Evolutionary conservation across 2,113 vertebrate species (phyloP).

Genomic region (Castor canadensis): DNA sequence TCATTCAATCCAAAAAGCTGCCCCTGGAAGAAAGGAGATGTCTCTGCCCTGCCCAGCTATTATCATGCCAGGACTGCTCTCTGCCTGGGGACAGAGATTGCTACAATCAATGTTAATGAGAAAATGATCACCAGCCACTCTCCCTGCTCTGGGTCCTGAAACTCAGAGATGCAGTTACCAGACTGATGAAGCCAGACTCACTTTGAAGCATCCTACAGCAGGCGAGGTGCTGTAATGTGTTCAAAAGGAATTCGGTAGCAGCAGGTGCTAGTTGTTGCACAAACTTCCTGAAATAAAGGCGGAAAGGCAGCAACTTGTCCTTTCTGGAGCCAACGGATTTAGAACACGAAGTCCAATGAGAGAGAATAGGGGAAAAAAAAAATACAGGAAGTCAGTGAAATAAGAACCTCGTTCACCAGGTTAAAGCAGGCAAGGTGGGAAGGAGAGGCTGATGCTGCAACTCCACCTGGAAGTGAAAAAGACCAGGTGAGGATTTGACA

Average conservation of each 20-base stretch:
- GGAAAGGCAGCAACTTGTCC: background rate
- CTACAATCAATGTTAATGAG: background rate
- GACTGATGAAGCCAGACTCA: background rate
- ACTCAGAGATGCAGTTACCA: background rate
- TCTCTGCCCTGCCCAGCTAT: background rate
- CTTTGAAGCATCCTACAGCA: fast-evolving
- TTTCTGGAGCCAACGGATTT: background rate
- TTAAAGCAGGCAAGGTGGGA: background rate
- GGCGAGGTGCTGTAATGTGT: background rate
- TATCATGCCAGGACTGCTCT: background rate
- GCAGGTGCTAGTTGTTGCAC: background rate
- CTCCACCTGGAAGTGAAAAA: background rate
- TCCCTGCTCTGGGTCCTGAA: background rate
- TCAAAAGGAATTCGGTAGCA: background rate
- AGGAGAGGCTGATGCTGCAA: background rate
- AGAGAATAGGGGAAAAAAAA: background rate
- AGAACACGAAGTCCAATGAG: background rate
- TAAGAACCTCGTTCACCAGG: background rate
- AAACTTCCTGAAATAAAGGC: background rate
- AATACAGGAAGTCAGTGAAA: background rate
- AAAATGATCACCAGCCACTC: background rate
- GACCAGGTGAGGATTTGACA: background rate
- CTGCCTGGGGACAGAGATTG: background rate
- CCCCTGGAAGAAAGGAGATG: background rate
- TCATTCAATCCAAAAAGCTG: background rate